Base-by-base conservation (phyloP, 1,140 invertebrate species). In the Atopsyche davidsoni region DNA sequence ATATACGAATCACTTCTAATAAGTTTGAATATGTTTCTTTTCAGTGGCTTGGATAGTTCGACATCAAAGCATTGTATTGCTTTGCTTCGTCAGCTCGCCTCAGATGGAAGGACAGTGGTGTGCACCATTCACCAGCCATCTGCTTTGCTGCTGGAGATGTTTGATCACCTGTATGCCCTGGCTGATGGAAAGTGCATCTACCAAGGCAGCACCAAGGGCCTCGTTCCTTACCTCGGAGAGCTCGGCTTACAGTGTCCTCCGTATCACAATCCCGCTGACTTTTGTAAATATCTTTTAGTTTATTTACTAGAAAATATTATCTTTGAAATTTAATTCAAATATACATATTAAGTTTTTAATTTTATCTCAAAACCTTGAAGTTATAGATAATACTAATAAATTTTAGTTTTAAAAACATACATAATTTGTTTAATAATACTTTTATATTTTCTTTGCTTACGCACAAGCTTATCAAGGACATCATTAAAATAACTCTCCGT, bases 111-210 rank as follows among this genome's bases (percentile, higher is more conserved):
- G 25, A 96, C 92, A 0, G 85, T 98, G 22, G 83, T 98, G 38
- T 93, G 92, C 60, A 92, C 87, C 3, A 92, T 96, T 60, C 93
- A 96, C 70, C 93, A 96, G 62, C 92, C 92, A 0, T 92, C 86
- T 51, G 88, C 89, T 1, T 75, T 82, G 24, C 75, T 94, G 1
- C 89, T 96, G 60, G 82, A 87, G 59, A 89, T 91, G 80, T 91
- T 96, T 67, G 92, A 96, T 69, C 83, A 90, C 66, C 63, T 95
- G 6, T 93, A 92, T 65, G 82, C 87, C 10, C 64, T 96, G 2
- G 81, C 82, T 1, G 81, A 83, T 32, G 92, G 92, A 1, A 74
- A 79, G 46, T 94, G 90, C 62, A 81, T 92, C 4, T 95, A 92
- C 63, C 79, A 85, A 48, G 92, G 92, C 14, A 79, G 81, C 3